Conservation (phyloP, 2,888 invertebrate genomes). For the Theretra japonica region DNA sequence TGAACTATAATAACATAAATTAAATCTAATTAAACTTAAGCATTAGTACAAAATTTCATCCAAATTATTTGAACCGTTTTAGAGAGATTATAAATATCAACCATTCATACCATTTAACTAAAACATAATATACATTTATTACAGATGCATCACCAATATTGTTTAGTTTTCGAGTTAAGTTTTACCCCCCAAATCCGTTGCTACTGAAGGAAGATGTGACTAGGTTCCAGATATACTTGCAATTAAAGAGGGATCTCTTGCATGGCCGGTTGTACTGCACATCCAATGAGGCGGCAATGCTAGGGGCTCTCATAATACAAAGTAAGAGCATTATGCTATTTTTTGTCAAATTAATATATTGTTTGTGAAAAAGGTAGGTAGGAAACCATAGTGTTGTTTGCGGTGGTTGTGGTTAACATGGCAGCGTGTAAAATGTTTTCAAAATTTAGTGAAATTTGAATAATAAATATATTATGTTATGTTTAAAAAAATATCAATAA, state of each 20-base stretch:
- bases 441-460: too few relatives aligned
- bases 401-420: too few relatives aligned
- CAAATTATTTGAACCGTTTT: too few relatives aligned
- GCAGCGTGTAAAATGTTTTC: too few relatives aligned
- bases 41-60: too few relatives aligned
- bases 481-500: too few relatives aligned
- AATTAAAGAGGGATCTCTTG: conserved; percentile 96
- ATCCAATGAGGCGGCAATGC: conserved; percentile 93
- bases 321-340: conserved; percentile 83
- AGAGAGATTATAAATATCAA: neutral
- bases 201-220: conserved; percentile 97
- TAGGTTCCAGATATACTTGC: conserved; percentile 96
- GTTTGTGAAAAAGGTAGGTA: too few relatives aligned
- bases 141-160: conserved; percentile 95
- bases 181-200: conserved; percentile 98
- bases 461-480: too few relatives aligned
- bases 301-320: conserved; percentile 97
- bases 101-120: conserved; percentile 7
- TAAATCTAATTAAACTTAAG: too few relatives aligned
- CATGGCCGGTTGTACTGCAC: conserved; percentile 98
- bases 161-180: conserved; percentile 98
- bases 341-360: too few relatives aligned
- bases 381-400: too few relatives aligned
- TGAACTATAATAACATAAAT: too few relatives aligned
- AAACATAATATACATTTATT: conserved; percentile 43